phyloP scores from a whole-genome alignment of 2,113 vertebrate species.

The Polypterus bichir region DNA sequence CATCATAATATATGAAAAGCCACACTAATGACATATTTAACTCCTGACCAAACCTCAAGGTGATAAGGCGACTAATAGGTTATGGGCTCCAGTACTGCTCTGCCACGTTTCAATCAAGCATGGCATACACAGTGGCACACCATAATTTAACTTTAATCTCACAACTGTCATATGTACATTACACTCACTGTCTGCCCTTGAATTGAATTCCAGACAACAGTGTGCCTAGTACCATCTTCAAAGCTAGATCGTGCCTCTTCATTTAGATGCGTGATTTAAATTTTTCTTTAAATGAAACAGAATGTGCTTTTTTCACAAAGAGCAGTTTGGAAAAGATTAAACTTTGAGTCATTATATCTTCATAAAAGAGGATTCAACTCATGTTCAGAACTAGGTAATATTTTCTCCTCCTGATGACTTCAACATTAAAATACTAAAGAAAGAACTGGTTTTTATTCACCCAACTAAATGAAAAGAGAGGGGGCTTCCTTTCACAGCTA shows the following conservation, averaged over 20 bases:
- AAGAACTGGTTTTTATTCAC: conserved; percentile 25
- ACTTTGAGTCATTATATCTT: conserved; percentile 37
- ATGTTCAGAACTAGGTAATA: conserved; percentile 25
- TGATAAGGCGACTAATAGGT: too few species aligned
- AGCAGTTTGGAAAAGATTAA: conserved; percentile 29
- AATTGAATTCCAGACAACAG: too few species aligned
- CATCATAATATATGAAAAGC: too few species aligned
- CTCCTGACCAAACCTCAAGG: too few species aligned
- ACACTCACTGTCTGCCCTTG: too few species aligned
- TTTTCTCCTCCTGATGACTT: conserved; percentile 24
- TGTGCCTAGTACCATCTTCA: too few species aligned
- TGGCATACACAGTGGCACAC: too few species aligned
- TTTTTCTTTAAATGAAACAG: conserved; percentile 31
- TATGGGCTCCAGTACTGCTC: too few species aligned
- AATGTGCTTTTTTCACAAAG: conserved; percentile 29
- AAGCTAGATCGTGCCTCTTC: conserved; percentile 15
- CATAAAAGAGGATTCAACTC: conserved; percentile 32
- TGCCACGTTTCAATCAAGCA: too few species aligned
- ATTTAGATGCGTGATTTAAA: conserved; percentile 39
- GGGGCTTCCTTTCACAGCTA: conserved; percentile 29
- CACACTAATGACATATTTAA: too few species aligned
- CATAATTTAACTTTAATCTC: too few species aligned
- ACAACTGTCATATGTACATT: too few species aligned
- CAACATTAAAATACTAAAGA: conserved; percentile 20
- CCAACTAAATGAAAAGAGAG: conserved; percentile 25